Conservation (phyloP, 2,797 vertebrate genomes). For the Scleropages formosus region DNA sequence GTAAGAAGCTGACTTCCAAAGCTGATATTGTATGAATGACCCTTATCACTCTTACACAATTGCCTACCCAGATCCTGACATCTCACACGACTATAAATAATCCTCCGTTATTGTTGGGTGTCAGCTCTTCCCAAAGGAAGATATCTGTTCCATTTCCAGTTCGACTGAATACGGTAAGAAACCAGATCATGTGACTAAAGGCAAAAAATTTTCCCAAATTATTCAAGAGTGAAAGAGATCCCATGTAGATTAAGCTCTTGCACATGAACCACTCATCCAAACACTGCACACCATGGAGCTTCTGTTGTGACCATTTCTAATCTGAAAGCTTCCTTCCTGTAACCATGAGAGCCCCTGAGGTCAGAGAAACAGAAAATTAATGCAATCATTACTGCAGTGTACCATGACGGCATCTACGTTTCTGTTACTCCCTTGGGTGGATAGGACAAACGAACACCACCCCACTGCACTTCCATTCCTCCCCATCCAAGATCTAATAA, state of each 20-base stretch:
- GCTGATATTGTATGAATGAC: conserved; percentile 30
- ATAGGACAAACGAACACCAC: background rate
- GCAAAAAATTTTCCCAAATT: background rate
- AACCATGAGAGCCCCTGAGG: conserved; percentile 6
- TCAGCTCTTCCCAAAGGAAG: conserved; percentile 46
- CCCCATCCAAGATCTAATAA: conserved; percentile 27
- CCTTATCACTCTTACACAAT: conserved; percentile 53
- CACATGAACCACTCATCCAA: conserved; percentile 12
- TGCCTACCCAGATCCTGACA: conserved; percentile 47
- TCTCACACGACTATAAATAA: conserved; percentile 52
- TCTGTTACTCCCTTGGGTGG: background rate
- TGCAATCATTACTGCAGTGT: conserved; percentile 21
- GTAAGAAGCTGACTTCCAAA: conserved; percentile 45
- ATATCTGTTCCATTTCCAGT: conserved; percentile 53
- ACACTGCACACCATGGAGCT: conserved; percentile 8
- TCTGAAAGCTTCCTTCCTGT: conserved; percentile 19
- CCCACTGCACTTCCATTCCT: background rate
- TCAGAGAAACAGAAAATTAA: conserved; percentile 19
- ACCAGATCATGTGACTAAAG: conserved; percentile 37
- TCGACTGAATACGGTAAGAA: conserved; percentile 26
- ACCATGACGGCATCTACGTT: background rate
- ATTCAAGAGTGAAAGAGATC: background rate
- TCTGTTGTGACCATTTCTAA: conserved; percentile 27
- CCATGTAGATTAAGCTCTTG: background rate
- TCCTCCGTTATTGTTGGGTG: conserved; percentile 50